Evolutionary conservation across 1,140 invertebrate genomes (phyloP), one percentile per base, ranked within the genome.

Genomic region (Caenorhabditis inopinata): DNA sequence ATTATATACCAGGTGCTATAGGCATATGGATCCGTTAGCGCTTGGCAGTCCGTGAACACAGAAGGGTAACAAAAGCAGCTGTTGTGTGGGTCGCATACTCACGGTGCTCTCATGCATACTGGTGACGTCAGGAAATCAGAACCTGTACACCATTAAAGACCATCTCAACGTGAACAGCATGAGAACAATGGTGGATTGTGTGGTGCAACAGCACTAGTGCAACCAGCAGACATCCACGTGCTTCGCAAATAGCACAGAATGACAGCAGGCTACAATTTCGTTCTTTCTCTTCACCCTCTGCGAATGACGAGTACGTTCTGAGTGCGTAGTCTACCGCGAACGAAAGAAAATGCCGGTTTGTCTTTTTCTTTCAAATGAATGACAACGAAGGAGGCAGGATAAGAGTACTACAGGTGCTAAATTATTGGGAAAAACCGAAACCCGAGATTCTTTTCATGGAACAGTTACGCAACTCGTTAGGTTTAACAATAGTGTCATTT

Each of bases 271-370:
- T n/a, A 21, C 51, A 58, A 14, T 32, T 29, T 68, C n/a, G 32
- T 68, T 68, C 58, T 68, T 21, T 68, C 32, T 14, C 38, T 42
- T 42, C 23, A 21, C 6, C 5, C 32, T 29, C 11, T 7, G 58
- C 58, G 58, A 68, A 35, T 68, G 58, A 68, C 32, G 58, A 32
- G 58, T 68, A 38, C 58, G 23, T 21, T 68, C n/a, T 68, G 32
- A 68, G 58, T 68, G n/a, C 58, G 25, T 42, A 29, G 58, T 21
- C 58, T 1, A 68, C 21, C 58, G 58, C 58, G 58, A 68, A 68
- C 38, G 58, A 68, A 68, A 21, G 27, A 9, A 3, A 12, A 3
- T 68, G 58, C 32, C 58, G 32, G 18, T 68, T 68, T 38, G 32
- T 68, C 58, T 68, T 38, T 68, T 21, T 21, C 58, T 68, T 42